These are phyloP conservation scores for Syngnathus rostellatus DNA, from an alignment of 2,797 vertebrate species.

Conservation along the genomic window DNA sequence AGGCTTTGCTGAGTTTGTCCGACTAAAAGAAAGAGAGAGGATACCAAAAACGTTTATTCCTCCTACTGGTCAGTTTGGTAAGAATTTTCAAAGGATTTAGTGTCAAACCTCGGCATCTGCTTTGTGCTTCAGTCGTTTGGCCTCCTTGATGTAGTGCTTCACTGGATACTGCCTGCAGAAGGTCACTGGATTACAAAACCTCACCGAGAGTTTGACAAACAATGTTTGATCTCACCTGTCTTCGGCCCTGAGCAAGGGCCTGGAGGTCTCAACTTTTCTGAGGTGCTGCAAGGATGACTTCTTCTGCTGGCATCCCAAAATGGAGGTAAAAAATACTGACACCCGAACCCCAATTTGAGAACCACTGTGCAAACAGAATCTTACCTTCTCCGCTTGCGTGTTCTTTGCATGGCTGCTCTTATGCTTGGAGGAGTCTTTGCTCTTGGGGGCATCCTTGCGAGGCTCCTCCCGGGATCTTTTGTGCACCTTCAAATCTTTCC, in stretches of 20 bases:
- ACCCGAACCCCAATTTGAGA: background rate
- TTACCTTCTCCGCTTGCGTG: constrained; percentile 65
- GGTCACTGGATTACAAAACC: background rate
- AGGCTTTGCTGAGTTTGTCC: constrained; percentile 80
- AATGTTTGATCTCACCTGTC: constrained; percentile 63
- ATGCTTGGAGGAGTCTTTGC: constrained; percentile 62
- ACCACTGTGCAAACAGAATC: background rate
- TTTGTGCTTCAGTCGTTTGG: constrained; percentile 88
- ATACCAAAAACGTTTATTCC: background rate
- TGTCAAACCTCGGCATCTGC: constrained; percentile 81
- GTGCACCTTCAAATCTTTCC: constrained; percentile 38
- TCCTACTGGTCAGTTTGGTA: background rate
- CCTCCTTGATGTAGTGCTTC: constrained; percentile 87
- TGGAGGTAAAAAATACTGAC: background rate
- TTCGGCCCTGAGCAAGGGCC: constrained; percentile 70
- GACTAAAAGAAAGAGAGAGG: constrained; percentile 51
- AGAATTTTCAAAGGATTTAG: background rate
- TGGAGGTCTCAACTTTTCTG: constrained; percentile 61
- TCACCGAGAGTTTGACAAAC: too few species aligned
- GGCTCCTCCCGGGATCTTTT: constrained; percentile 38
- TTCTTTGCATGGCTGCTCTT: constrained; percentile 62
- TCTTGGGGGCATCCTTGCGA: constrained; percentile 33
- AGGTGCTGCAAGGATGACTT: constrained; percentile 67
- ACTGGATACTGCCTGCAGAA: constrained; percentile 70
- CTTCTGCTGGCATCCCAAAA: constrained; percentile 50